Evolutionary conservation across 2,797 vertebrate genomes (phyloP).

Genomic region (Leptoclinus maculatus): DNA sequence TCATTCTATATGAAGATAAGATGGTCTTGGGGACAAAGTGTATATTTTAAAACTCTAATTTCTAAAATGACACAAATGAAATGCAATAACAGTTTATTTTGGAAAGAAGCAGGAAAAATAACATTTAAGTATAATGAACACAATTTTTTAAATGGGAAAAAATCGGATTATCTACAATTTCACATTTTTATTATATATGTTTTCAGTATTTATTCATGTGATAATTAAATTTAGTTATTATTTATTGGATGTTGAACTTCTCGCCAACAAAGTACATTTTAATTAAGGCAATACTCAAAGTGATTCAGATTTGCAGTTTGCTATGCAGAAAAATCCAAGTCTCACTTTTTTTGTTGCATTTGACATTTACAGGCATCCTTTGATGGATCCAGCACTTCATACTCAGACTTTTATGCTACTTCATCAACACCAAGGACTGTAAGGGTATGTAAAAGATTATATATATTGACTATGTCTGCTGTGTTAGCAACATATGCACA

Average conservation of each 20-base stretch:
- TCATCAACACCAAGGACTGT: slow-evolving; percentile 13
- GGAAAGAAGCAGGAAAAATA: background rate
- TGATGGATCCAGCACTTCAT: background rate
- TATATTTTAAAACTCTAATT: background rate
- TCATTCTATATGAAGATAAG: background rate
- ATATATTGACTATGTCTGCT: background rate
- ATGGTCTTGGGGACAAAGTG: background rate
- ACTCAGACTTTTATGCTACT: background rate
- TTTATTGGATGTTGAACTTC: background rate
- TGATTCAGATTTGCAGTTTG: background rate
- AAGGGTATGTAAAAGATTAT: slow-evolving; percentile 20
- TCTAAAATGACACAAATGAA: background rate
- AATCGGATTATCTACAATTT: background rate
- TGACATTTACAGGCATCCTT: slow-evolving; percentile 7
- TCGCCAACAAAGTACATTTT: background rate
- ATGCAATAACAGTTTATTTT: background rate
- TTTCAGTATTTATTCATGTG: background rate
- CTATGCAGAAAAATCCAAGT: background rate
- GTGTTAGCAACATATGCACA: background rate
- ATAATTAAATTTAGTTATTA: background rate
- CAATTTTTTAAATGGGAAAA: background rate
- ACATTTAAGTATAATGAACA: background rate
- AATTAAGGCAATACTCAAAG: background rate
- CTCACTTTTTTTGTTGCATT: background rate
- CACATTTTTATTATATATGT: background rate